phyloP scores from a whole-genome alignment of 2,113 vertebrate genomes.

The Morone chrysops region DNA sequence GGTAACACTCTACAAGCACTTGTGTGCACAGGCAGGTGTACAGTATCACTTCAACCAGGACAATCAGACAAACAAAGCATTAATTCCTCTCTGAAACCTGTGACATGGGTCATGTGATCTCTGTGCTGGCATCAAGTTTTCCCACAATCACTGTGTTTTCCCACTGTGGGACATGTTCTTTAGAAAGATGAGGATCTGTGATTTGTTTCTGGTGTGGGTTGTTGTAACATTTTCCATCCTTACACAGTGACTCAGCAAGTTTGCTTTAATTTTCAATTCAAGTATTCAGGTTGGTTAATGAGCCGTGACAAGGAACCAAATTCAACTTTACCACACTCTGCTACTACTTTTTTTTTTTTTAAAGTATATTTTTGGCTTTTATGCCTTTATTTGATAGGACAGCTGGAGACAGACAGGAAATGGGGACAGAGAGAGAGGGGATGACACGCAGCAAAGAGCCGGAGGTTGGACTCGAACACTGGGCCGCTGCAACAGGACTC shows the following conservation, averaged over 20 bases:
- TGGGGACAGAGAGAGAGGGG: no score
- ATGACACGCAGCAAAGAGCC: no score
- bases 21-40: no score
- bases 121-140: background rate
- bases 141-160: background rate
- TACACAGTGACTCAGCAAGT: constrained; percentile 1
- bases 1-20: no score
- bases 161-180: background rate
- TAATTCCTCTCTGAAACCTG: background rate
- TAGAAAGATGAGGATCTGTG: background rate
- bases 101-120: constrained; percentile 23
- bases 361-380: no score
- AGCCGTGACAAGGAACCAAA: background rate
- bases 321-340: background rate
- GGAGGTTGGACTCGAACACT: no score
- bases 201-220: background rate
- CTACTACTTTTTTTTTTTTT: no score
- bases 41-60: background rate
- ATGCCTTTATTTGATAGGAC: no score
- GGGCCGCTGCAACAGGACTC: no score
- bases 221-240: background rate
- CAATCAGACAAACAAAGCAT: background rate
- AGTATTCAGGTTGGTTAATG: background rate
- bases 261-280: background rate
- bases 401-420: no score